Base-by-base conservation (phyloP, 2,113 vertebrate genomes). In the Sapajus apella region DNA sequence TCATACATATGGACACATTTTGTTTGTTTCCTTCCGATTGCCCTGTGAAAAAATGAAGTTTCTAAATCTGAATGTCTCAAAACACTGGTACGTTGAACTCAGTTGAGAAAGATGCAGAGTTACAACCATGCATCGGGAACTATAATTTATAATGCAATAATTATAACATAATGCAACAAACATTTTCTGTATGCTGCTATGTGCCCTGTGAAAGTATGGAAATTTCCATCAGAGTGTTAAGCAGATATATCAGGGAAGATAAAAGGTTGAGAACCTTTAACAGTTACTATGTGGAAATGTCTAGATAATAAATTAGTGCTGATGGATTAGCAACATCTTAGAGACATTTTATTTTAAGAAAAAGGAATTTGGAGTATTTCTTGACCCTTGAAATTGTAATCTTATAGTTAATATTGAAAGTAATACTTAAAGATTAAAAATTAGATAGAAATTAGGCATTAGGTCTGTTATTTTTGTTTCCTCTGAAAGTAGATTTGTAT, bases 311-410 rank as follows among this genome's bases (percentile, higher is more conserved):
- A 86, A 64, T 91, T 23, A 83, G 32, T 37, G 18, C 47, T 68
- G 7, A 86, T 92, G 10, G n/a, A 86, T 94, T 86, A 56, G 18
- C 43, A 50, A 50, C 45, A 8, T 92, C 68, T 90, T 84, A 73
- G 32, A 90, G 25, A 95, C 12, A 27, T 43, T 87, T 21, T 72
- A 32, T 77, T 94, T 94, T 75, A 76, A 61, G 91, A 76, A 61
- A 83, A 83, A 79, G 84, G 9, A 32, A 91, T 80, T 91, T 93
- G 68, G 25, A 82, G 9, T 79, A 21, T 68, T 86, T 94, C 66
- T 92, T 94, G 64, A 56, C 23, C 23, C 50, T 88, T 76, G 73
- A 94, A 97, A 80, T 2, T 87, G 58, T 90, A 84, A 77, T 93
- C 32, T 35, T 75, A 17, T 70, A 37, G n/a, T 87, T 91, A 89